Base-by-base conservation (phyloP, 2,113 vertebrate genomes). In the Sciurus niger region DNA sequence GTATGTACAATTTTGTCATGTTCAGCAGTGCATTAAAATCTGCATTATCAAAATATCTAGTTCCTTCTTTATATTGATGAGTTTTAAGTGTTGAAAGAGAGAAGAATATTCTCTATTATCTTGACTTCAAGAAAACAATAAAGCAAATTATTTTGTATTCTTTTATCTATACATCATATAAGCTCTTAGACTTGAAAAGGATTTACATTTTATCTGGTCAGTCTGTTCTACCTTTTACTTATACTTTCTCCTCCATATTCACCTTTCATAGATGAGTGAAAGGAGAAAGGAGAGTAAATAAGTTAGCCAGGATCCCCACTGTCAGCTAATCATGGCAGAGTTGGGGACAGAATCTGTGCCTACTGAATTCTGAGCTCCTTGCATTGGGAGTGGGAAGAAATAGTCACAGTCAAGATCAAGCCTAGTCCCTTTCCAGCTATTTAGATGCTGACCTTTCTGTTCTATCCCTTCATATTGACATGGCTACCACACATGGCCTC, bases 1-100 rank as follows among this genome's bases (percentile, higher is more conserved):
- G 99, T 99, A 98, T 34, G 98, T 98, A 94, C 93, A 51, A 77
- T 83, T 94, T 37, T 68, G 9, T 84, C 51, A 24, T 93, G n/a
- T 67, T 60, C 43, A 46, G 20, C 12, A 84, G 43, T 58, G 51
- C 85, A 93, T 80, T 51, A 86, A 95, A 95, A 87, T 84, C 58
- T 74, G 5, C 48, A 30, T 85, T 70, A 63, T 37, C 43, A 22
- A 40, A 46, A 1, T 72, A 53, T 43, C 28, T 93, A 51, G 4
- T 68, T 84, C 30, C 40, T 94, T 85, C 43, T 85, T 94, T 78
- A 85, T 53, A 18, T 55, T 40, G 25, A 80, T 83, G 55, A 67
- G 14, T 28, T 90, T 34, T 92, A 37, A 94, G 25, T 96, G 32
- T 60, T 97, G 53, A 63, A 73, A 48, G 73, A 88, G 16, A 80